A percentile compares a stretch with the other conserved stretches of the same genome.
These are phyloP conservation scores for Euschistus heros DNA, from an alignment of 1,140 invertebrate genomes.

Conservation along the genomic window DNA sequence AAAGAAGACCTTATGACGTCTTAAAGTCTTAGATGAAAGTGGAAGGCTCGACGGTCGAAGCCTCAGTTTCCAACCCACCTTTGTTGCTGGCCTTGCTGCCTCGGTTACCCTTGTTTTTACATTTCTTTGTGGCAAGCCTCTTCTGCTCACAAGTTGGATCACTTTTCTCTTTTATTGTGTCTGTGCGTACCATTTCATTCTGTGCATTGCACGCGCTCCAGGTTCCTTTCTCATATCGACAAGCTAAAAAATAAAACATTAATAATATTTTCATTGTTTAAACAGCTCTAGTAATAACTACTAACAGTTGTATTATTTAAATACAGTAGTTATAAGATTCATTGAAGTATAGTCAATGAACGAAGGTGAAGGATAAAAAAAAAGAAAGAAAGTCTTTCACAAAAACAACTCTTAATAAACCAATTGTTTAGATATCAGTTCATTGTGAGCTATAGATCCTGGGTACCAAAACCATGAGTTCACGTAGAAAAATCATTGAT, in stretches of 20 bases:
- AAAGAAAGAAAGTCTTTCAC: no score
- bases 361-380: no score
- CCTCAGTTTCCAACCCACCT: constrained; percentile 33
- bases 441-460: no score
- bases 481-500: no score
- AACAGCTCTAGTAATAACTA: no score
- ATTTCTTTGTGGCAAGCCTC: constrained; percentile 58
- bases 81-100: constrained; percentile 45
- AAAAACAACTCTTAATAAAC: no score
- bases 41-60: background rate
- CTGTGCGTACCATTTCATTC: constrained; percentile 55
- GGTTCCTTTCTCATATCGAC: constrained; percentile 63
- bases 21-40: constrained; percentile 8
- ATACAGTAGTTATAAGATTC: no score
- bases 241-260: constrained; percentile 41
- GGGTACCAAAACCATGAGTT: no score
- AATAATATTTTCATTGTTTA: no score
- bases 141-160: constrained; percentile 59
- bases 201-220: constrained; percentile 58
- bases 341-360: no score
- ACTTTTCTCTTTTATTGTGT: constrained; percentile 61
- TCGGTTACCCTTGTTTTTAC: constrained; percentile 54
- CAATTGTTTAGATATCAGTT: no score
- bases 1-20: background rate
- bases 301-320: no score